Conservation (phyloP, 1,140 invertebrate species). For the Odontomachus brunneus region DNA sequence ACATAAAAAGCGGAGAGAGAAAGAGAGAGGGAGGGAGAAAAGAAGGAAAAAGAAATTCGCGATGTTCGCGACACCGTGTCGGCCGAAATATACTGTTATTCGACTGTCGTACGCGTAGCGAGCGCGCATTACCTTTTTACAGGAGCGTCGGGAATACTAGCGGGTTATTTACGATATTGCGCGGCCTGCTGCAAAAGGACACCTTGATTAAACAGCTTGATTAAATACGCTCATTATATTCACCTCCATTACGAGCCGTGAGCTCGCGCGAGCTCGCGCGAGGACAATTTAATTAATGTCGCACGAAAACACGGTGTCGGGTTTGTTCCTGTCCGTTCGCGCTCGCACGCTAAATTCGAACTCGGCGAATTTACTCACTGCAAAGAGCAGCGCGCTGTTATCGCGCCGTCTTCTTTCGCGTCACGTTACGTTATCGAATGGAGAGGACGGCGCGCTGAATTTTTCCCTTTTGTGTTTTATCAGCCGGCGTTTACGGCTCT, state of each 20-base stretch:
- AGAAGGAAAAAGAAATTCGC: background rate
- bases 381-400: background rate
- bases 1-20: background rate
- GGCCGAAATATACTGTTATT: constrained; percentile 29
- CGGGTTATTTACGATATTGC: constrained; percentile 53
- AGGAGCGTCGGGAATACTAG: constrained; percentile 19
- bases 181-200: constrained; percentile 40
- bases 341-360: constrained; percentile 32
- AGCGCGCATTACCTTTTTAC: constrained; percentile 43
- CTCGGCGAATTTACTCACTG: constrained; percentile 9
- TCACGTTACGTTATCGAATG: background rate
- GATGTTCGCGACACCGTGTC: constrained; percentile 2
- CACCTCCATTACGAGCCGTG: constrained; percentile 33
- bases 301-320: constrained; percentile 43
- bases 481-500: too few species aligned
- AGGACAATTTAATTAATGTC: constrained; percentile 59
- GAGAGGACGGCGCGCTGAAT: background rate
- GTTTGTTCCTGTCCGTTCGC: constrained; percentile 21
- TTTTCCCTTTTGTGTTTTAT: background rate
- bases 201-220: constrained; percentile 57
- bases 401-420: background rate
- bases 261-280: background rate
- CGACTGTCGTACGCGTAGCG: constrained; percentile 3
- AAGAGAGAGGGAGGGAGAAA: background rate
- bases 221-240: constrained; percentile 57